These are phyloP conservation scores for Eledona agricola DNA, from an alignment of 2,888 invertebrate species.

Conservation along the genomic window DNA sequence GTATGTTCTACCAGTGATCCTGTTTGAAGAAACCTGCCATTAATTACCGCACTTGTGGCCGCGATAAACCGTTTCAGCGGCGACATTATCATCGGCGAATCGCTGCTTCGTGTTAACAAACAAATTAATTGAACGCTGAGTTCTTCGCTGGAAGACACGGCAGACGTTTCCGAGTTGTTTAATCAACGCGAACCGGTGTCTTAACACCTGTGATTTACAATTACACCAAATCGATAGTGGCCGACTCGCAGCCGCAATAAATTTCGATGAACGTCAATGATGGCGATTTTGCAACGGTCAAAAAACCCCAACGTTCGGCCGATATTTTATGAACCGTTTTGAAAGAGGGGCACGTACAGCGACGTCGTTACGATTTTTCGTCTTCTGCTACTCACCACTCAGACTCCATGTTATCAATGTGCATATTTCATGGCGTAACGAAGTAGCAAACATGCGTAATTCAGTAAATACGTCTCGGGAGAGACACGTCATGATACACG, in stretches of 20 bases:
- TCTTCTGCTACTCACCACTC: slow-evolving; percentile 8
- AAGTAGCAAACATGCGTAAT: slow-evolving; percentile 16
- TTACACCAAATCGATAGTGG: background rate
- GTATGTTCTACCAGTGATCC: slow-evolving; percentile 13
- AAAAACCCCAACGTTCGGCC: no score
- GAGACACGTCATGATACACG: slow-evolving; percentile 1
- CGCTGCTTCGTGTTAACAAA: no score
- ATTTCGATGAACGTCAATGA: slow-evolving; percentile 9
- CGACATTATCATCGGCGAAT: no score
- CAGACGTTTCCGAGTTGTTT: no score
- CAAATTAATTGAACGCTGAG: no score
- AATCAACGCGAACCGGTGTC: no score
- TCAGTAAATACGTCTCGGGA: slow-evolving; percentile 7
- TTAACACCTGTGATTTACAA: slow-evolving; percentile 11
- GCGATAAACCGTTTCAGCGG: no score
- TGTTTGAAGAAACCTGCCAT: no score
- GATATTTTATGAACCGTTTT: slow-evolving; percentile 6
- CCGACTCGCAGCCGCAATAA: slow-evolving; percentile 3
- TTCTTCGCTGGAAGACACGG: no score
- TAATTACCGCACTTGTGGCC: slow-evolving; percentile 7
- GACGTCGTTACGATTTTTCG: slow-evolving; percentile 17
- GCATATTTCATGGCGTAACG: slow-evolving; percentile 14
- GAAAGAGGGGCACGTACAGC: slow-evolving; percentile 14
- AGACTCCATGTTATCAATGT: slow-evolving; percentile 9
- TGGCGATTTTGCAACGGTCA: slow-evolving; percentile 5